Evolutionary conservation across 2,888 invertebrate genomes (phyloP).

Genomic region (Stomorhina lunata): DNA sequence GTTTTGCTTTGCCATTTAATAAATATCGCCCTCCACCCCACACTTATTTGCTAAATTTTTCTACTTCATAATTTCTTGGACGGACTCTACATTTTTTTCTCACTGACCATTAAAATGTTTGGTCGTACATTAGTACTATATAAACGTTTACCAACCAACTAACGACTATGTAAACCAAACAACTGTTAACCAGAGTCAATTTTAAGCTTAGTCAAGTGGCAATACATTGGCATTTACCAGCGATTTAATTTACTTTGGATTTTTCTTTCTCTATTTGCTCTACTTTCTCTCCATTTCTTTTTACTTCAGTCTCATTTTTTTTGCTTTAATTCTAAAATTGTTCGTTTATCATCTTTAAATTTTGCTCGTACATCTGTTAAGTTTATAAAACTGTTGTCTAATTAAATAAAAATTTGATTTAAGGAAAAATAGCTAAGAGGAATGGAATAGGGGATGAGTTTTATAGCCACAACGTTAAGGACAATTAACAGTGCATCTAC

Average conservation of each 20-base stretch:
- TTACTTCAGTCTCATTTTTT: not conserved
- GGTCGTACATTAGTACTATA: conserved; percentile 5
- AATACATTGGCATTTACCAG: conserved; percentile 26
- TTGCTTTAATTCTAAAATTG: too few relatives aligned
- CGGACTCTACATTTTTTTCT: not conserved
- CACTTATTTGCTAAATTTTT: not conserved
- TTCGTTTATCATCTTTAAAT: not conserved
- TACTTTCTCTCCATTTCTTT: not conserved
- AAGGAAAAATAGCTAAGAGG: not conserved
- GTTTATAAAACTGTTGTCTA: conserved; percentile 32
- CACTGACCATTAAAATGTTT: conserved; percentile 13
- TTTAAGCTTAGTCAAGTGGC: conserved; percentile 34
- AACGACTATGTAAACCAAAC: too few relatives aligned
- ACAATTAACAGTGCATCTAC: too few relatives aligned
- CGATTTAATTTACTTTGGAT: conserved; percentile 42
- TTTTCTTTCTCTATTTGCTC: not conserved
- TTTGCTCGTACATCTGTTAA: not conserved
- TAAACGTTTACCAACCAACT: conserved; percentile 11
- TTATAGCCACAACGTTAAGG: too few relatives aligned
- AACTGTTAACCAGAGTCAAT: conserved; percentile 26
- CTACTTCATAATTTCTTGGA: not conserved
- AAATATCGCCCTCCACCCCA: too few relatives aligned
- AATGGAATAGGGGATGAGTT: not conserved
- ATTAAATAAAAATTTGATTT: conserved; percentile 26
- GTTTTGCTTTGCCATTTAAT: not conserved